These are phyloP conservation scores for Tauraco erythrolophus DNA, from an alignment of 2,113 vertebrate genomes.

Conservation along the genomic window DNA sequence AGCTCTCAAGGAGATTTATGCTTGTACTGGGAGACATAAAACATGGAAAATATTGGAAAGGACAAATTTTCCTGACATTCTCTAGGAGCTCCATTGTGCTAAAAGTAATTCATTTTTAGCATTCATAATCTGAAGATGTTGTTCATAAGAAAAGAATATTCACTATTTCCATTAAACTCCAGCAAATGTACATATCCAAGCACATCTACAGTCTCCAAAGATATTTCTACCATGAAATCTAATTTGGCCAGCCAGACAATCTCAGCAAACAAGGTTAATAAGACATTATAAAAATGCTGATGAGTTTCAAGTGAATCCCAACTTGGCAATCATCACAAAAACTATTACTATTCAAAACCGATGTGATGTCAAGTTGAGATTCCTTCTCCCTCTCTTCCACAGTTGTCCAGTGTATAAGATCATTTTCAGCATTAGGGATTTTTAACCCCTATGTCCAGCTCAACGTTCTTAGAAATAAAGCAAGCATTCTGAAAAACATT, in stretches of 20 bases:
- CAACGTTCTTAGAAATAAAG: not conserved
- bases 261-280: conserved; percentile 48
- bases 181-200: not conserved
- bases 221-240: conserved; percentile 13
- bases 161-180: conserved; percentile 40
- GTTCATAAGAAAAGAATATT: not conserved
- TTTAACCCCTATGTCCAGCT: not conserved
- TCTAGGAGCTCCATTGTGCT: not conserved
- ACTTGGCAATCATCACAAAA: not conserved
- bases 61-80: not conserved
- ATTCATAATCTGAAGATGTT: not conserved
- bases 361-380: not conserved
- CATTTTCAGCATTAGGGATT: not conserved
- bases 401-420: not conserved
- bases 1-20: not conserved
- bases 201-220: not conserved
- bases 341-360: not conserved
- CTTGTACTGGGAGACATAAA: not conserved
- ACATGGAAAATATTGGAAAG: not conserved
- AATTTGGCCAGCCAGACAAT: not conserved
- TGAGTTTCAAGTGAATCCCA: conserved; percentile 24
- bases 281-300: conserved; percentile 29
- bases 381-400: not conserved
- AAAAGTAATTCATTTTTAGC: conserved; percentile 6
- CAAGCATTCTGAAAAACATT: not conserved